Conservation (phyloP, 2,113 vertebrate species). For the Neoarius graeffei region DNA sequence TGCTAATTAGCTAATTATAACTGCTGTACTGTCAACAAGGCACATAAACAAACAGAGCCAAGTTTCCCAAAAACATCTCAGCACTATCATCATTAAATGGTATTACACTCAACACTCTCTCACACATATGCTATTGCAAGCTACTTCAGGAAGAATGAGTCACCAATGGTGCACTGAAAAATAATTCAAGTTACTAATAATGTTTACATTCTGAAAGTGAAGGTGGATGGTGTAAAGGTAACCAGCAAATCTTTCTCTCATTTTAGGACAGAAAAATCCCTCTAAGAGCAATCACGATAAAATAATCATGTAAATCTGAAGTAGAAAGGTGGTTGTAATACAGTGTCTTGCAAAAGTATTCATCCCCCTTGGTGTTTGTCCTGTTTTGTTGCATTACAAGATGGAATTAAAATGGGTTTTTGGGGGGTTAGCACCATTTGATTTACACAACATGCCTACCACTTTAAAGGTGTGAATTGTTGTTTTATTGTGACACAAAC, state of each 20-base stretch:
- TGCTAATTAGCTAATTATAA: constrained; percentile 32
- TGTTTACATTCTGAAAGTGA: background rate
- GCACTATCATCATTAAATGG: background rate
- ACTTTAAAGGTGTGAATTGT: too few species aligned
- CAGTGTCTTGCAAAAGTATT: too few species aligned
- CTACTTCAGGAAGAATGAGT: background rate
- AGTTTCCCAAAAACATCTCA: background rate
- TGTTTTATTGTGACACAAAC: too few species aligned
- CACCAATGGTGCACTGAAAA: background rate
- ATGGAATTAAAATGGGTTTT: too few species aligned
- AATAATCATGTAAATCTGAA: background rate
- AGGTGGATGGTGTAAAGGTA: background rate
- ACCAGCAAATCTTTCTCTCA: background rate
- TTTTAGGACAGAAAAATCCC: background rate
- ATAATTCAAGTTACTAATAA: background rate
- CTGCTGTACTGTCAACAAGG: constrained; percentile 18
- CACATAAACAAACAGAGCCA: constrained; percentile 2
- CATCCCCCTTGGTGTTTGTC: too few species aligned
- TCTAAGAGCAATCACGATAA: background rate
- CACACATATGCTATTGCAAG: background rate
- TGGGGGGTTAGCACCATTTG: too few species aligned
- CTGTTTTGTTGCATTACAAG: too few species aligned
- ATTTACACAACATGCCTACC: too few species aligned
- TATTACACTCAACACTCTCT: background rate
- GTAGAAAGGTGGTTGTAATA: too few species aligned